A percentile compares a stretch with the other conserved stretches of the same genome.
Evolutionary conservation across 2,888 invertebrate genomes (phyloP).

Genomic region (Thymelicus acteon): DNA sequence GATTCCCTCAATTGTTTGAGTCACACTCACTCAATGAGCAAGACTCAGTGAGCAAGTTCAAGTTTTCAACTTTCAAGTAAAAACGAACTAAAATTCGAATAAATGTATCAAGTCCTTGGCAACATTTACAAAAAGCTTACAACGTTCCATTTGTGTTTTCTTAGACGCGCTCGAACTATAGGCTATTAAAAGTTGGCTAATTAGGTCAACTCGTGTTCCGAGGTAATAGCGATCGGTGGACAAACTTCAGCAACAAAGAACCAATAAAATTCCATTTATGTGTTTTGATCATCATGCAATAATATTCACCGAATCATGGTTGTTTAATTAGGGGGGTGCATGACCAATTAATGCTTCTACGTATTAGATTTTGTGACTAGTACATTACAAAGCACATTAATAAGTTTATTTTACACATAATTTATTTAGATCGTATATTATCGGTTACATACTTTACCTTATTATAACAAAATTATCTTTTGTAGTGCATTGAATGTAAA

Average conservation of each 20-base stretch:
- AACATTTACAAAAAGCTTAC: slow-evolving; percentile 9
- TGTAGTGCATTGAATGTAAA: too few relatives aligned
- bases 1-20: too few relatives aligned
- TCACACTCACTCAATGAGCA: too few relatives aligned
- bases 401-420: neutral
- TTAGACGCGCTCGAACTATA: slow-evolving; percentile 18
- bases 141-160: slow-evolving; percentile 13
- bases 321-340: too few relatives aligned
- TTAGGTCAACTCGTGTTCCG: slow-evolving; percentile 72
- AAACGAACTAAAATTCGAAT: neutral
- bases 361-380: too few relatives aligned
- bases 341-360: too few relatives aligned
- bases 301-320: neutral
- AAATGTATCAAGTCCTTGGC: neutral
- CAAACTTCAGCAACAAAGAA: slow-evolving; percentile 40
- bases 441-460: neutral
- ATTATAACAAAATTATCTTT: too few relatives aligned
- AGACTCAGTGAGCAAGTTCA: too few relatives aligned
- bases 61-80: neutral
- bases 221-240: slow-evolving; percentile 65
- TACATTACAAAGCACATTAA: too few relatives aligned
- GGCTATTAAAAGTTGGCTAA: slow-evolving; percentile 62
- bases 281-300: neutral
- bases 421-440: neutral
- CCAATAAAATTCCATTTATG: slow-evolving; percentile 6